A percentile compares a stretch with the other conserved stretches of the same genome.
Evolutionary conservation across 37 sponge, comb jelly and placozoan species (phyloP).

Genomic region (Mnemiopsis leidyi): DNA sequence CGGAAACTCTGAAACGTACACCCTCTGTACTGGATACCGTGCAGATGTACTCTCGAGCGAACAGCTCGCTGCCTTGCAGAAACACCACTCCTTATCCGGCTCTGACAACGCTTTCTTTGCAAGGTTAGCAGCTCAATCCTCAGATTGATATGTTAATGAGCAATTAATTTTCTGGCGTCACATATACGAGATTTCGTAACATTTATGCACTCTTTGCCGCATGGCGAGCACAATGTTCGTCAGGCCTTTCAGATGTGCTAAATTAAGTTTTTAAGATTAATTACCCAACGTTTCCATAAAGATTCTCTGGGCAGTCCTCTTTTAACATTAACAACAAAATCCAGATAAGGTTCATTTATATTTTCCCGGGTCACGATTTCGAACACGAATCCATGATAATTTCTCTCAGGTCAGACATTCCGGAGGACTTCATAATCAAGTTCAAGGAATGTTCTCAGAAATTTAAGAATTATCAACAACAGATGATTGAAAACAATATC

Average conservation of each 20-base stretch:
- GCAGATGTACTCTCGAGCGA: slow-evolving; percentile 35
- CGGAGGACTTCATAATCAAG: slow-evolving; percentile 29
- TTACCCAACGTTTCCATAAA: neutral
- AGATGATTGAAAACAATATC: slow-evolving; percentile 56
- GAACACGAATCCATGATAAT: no score
- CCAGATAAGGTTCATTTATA: neutral
- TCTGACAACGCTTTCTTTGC: slow-evolving; percentile 10
- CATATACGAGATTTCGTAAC: no score
- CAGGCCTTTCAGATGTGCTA: slow-evolving; percentile 49
- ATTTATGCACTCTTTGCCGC: slow-evolving; percentile 53
- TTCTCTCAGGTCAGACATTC: slow-evolving; percentile 31
- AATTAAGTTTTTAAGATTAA: neutral
- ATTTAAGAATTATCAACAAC: slow-evolving; percentile 11
- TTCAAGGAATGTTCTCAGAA: slow-evolving; percentile 42
- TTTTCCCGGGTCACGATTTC: no score
- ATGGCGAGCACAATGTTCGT: neutral
- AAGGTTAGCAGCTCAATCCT: neutral
- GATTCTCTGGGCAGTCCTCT: slow-evolving; percentile 19
- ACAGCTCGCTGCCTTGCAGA: neutral
- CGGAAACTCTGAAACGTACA: slow-evolving; percentile 84
- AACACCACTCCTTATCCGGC: neutral
- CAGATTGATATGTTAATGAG: no score
- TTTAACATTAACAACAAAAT: slow-evolving; percentile 32
- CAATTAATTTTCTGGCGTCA: no score
- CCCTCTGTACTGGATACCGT: slow-evolving; percentile 77